phyloP scores from a whole-genome alignment of 1,140 invertebrate genomes.

The Tetragonula clypearis region DNA sequence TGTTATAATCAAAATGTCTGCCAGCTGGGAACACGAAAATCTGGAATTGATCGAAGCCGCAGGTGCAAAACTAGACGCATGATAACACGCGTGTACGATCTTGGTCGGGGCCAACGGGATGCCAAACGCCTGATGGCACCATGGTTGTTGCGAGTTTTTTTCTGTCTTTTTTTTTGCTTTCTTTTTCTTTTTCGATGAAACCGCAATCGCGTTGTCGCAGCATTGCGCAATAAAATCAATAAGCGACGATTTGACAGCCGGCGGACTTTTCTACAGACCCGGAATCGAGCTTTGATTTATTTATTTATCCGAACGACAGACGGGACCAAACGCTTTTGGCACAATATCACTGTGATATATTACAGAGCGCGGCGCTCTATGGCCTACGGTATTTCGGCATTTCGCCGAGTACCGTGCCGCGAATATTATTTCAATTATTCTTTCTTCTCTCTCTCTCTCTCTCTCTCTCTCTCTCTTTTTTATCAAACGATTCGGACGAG shows the following conservation, averaged over 20 bases:
- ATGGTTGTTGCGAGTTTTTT: slow-evolving; percentile 3
- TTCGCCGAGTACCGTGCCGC: neutral
- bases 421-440: slow-evolving; percentile 8
- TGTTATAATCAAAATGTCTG: neutral
- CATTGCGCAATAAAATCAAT: slow-evolving; percentile 50
- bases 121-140: neutral
- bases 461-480: no score
- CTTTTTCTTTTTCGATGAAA: neutral
- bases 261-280: neutral
- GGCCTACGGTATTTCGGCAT: neutral
- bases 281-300: slow-evolving; percentile 30
- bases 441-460: no score
- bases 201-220: slow-evolving; percentile 41
- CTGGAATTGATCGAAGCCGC: slow-evolving; percentile 18
- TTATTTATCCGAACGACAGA: slow-evolving; percentile 21
- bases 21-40: neutral
- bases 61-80: slow-evolving; percentile 37
- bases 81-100: slow-evolving; percentile 39
- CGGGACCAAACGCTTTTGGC: neutral
- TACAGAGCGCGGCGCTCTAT: neutral
- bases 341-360: slow-evolving; percentile 13
- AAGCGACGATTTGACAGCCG: slow-evolving; percentile 40
- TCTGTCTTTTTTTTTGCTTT: no score
- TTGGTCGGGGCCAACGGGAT: slow-evolving; percentile 27
- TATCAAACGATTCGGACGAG: neutral